These are phyloP conservation scores for Neodon shergylaensis DNA, from an alignment of 2,113 vertebrate genomes.

Conservation along the genomic window DNA sequence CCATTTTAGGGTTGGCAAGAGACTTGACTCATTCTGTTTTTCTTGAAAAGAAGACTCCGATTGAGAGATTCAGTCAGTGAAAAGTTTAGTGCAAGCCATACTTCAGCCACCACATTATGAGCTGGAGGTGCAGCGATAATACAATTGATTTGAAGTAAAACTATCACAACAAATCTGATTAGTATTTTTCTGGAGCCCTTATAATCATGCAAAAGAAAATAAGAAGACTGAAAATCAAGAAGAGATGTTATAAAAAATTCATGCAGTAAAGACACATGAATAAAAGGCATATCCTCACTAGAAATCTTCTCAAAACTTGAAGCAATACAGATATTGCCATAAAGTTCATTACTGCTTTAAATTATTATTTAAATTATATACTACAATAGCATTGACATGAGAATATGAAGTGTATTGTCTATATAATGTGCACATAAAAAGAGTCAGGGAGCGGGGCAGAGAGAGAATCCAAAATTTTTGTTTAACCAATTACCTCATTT, in stretches of 20 bases:
- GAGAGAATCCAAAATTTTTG: not conserved
- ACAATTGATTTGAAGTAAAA: not conserved
- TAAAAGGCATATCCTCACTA: not conserved
- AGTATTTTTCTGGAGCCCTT: not conserved
- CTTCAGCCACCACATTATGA: not conserved
- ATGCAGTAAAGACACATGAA: not conserved
- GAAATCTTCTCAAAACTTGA: constrained; percentile 23
- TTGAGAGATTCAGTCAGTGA: constrained; percentile 43
- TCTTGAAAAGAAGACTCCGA: not conserved
- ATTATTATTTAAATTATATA: not conserved
- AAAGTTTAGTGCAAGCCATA: not conserved
- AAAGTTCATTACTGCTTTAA: not conserved
- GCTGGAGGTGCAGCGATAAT: not conserved
- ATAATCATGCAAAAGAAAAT: not conserved
- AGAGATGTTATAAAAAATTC: constrained; percentile 26
- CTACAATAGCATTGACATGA: not conserved
- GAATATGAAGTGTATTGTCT: not conserved
- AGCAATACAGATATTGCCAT: not conserved
- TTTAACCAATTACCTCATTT: not conserved
- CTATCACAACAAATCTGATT: not conserved
- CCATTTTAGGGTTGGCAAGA: no score
- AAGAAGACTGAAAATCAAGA: not conserved
- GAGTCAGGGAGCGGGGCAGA: no score
- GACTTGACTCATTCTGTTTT: constrained; percentile 7
- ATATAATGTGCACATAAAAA: not conserved